Conservation (phyloP, 2,797 vertebrate species). For the Siniperca obscura region DNA sequence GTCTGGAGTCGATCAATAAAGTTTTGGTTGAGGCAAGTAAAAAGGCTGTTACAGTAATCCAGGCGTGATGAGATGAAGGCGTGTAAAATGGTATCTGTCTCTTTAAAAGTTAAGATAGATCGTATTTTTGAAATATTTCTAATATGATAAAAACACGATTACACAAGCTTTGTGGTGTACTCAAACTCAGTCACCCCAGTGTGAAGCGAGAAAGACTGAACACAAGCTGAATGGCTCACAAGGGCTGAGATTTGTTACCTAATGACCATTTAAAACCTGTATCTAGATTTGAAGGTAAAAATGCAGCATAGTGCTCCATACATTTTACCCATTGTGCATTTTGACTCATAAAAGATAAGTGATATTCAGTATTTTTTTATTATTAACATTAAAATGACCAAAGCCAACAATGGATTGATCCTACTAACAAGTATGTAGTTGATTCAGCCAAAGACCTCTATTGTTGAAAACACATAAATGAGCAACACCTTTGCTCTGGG, state of each 20-base stretch:
- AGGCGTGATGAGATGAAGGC: no score
- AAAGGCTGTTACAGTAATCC: no score
- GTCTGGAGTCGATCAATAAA: no score
- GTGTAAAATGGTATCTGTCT: no score
- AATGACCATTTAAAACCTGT: neutral
- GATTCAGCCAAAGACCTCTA: neutral
- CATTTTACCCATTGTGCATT: neutral
- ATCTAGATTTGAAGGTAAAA: slow-evolving; percentile 10
- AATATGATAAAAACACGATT: no score
- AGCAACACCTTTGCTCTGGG: neutral
- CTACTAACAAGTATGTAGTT: neutral
- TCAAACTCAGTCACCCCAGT: slow-evolving; percentile 51
- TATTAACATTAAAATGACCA: neutral
- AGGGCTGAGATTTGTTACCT: slow-evolving; percentile 25
- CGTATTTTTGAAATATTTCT: no score
- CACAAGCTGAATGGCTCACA: slow-evolving; percentile 41
- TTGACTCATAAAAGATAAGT: neutral
- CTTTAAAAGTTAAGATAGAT: no score
- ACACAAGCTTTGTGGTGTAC: neutral
- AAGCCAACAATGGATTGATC: neutral
- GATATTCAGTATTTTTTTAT: neutral
- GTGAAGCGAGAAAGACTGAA: slow-evolving; percentile 29
- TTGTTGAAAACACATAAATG: neutral
- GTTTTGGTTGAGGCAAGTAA: no score
- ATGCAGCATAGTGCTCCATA: neutral